Percentiles rank a stretch among this genome's conserved stretches.
phyloP scores from a whole-genome alignment of 2,113 vertebrate genomes.

The Tricholaema leucomelas region DNA sequence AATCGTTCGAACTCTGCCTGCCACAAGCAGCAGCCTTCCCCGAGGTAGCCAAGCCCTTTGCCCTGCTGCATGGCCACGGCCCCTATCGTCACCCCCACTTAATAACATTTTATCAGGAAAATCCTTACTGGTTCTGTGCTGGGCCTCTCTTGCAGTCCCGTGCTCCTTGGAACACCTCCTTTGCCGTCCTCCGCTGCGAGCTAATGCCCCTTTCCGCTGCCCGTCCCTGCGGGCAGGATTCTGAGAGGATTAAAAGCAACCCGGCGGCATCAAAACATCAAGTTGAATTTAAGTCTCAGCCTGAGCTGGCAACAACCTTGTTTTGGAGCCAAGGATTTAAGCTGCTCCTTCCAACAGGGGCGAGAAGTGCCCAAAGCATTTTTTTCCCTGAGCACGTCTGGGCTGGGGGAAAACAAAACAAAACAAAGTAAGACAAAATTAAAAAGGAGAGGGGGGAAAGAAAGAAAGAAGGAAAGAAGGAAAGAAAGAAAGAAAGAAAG shows the following conservation, averaged over 20 bases:
- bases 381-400: slow-evolving; percentile 18
- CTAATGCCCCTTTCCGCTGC: background rate
- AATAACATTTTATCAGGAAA: background rate
- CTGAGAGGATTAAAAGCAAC: slow-evolving; percentile 49
- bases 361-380: slow-evolving; percentile 16
- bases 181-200: background rate
- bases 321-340: slow-evolving; percentile 28
- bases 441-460: background rate
- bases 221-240: background rate
- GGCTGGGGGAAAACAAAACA: slow-evolving; percentile 15
- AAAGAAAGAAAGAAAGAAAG: too few species aligned
- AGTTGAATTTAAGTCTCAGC: slow-evolving; percentile 48
- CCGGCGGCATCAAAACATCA: slow-evolving; percentile 51
- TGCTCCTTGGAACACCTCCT: background rate
- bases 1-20: background rate
- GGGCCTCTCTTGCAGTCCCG: background rate
- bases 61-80: background rate
- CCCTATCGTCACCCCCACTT: rapidly evolving
- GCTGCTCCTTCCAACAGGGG: slow-evolving; percentile 5
- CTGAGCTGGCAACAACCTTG: slow-evolving; percentile 52
- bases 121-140: slow-evolving; percentile 25
- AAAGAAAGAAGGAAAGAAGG: too few species aligned
- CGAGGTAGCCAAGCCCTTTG: background rate
- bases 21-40: background rate
- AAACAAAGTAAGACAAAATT: too few species aligned